Evolutionary conservation across 2,113 vertebrate genomes (phyloP), one percentile per base, ranked within the genome.

Genomic region (Rallus limicola): DNA sequence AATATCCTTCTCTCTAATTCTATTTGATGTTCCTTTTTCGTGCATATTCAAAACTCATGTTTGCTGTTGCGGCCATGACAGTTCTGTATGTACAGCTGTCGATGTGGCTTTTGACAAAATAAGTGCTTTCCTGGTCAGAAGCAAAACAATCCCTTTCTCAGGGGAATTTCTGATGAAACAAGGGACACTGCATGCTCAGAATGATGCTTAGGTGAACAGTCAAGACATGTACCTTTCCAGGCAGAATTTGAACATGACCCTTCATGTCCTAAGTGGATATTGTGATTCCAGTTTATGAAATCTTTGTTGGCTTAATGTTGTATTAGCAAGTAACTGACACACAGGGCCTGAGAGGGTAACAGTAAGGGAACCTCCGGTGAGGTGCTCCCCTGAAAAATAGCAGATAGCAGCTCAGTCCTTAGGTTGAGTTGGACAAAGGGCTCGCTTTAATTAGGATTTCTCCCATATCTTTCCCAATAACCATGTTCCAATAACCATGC

Each of bases 1-100:
- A 64, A 53, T 40, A 40, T 52, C 18, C n/a, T 64, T 74, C 29
- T 74, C 31, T 31, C 3, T 81, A 7, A 68, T 79, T 82, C 50
- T 70, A 4, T 65, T 67, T 65, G 12, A 29, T 78, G 50, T 23
- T 86, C 13, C 21, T 53, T 94, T 53, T 42, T n/a, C 44, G 6
- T 50, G 9, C 5, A 0, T 36, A 81, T 70, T 76, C 46, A 50
- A 77, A 85, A 2, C 16, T 9, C 36, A 18, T 0, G 0, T 83
- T 72, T 77, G 36, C 59, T 88, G 9, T 52, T 77, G 77, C 25
- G 31, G 7, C 36, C 17, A 1, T 44, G 67, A 40, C 8, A 38
- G 28, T 77, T 90, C 55, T 80, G 5, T n/a, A 75, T 78, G 52
- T 42, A 55, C 44, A 84, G 12, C 21, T 67, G 15, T 14, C 15